Conservation (phyloP, 2,888 invertebrate genomes). For the Tinea pellionella region DNA sequence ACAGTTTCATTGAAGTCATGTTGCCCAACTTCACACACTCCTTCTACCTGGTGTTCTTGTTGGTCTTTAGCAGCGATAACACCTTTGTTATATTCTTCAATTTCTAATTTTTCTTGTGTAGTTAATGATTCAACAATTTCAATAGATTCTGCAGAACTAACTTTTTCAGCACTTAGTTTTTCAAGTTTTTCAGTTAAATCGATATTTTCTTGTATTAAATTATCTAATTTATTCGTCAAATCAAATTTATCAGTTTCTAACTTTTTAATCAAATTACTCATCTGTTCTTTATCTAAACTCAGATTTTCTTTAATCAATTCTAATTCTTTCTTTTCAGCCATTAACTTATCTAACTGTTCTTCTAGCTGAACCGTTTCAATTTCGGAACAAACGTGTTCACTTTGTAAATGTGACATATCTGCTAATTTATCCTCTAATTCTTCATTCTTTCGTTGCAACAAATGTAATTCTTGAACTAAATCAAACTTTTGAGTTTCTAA, state of each 20-base stretch:
- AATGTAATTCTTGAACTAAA: conserved; percentile 70
- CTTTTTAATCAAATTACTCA: conserved; percentile 64
- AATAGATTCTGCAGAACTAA: conserved; percentile 80
- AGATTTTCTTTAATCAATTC: conserved; percentile 59
- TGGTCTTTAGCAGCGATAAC: conserved; percentile 34
- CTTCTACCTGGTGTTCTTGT: conserved; percentile 22
- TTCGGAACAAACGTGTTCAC: conserved; percentile 79
- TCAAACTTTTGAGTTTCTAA: conserved; percentile 77
- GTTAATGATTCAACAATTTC: conserved; percentile 79
- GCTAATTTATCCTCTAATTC: conserved; percentile 71
- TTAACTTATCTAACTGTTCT: conserved; percentile 75
- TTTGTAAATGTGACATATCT: conserved; percentile 73
- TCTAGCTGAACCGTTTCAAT: conserved; percentile 83
- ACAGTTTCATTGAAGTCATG: conserved; percentile 64
- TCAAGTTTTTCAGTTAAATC: conserved; percentile 79
- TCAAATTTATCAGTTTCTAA: conserved; percentile 72
- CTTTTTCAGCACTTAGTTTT: conserved; percentile 77
- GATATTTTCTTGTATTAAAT: conserved; percentile 78
- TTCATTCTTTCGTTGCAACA: conserved; percentile 71
- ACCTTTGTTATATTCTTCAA: conserved; percentile 75
- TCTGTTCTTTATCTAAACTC: conserved; percentile 63
- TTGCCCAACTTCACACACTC: conserved; percentile 24
- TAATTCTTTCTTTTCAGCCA: conserved; percentile 57
- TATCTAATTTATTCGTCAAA: conserved; percentile 71
- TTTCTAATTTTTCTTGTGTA: conserved; percentile 76